Base-by-base conservation (phyloP, 2,888 invertebrate species). In the Ophion ellenae region DNA sequence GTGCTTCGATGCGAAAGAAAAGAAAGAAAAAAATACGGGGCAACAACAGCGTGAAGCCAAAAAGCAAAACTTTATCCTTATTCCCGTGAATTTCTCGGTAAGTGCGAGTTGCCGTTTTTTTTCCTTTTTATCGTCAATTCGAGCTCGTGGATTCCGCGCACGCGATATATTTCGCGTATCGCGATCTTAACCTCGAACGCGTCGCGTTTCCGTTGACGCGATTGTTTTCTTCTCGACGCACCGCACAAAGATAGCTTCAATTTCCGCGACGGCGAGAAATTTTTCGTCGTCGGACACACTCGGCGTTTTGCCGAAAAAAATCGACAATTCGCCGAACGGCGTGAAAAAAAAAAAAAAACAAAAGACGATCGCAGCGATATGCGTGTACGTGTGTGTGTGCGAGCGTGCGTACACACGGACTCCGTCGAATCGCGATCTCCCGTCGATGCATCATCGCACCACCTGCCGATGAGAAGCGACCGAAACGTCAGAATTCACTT, bases 371-470 rank as follows among this genome's bases (percentile, higher is more conserved):
- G 40, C 20, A 20, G 24, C 32, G 64, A 59, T 73, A 59, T 73
- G 17, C 28, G 11, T 32, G 17, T 9, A 28, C 36, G 59, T 11
- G 20, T 61, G 59, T 24, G 11, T 61, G 47, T 47, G 14, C 47
- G 47, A 47, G 47, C 17, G 45, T 40, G 17, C 47, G 11, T 73
- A 40, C 59, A n/a, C n/a, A 61, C 17, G 20, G 20, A 20, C 17
- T 83, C 89, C 89, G 89, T 87, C 87, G 86, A 88, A 90, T 90
- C 90, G 90, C 90, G 90, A 76, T n/a, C n/a, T 7, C 70, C 7
- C 47, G 24, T 20, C 36, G 45, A 17, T 53, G 17, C 17, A 66
- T 64, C 11, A 9, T 66, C 47, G 76, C 47, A 53, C 66, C 66
- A 45, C 28, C 53, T 3, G 47, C 32, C 20, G 11, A 20, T 40